A percentile compares a stretch with the other conserved stretches of the same genome.
Conservation (phyloP, 2,888 invertebrate genomes). For the Tholera decimalis region DNA sequence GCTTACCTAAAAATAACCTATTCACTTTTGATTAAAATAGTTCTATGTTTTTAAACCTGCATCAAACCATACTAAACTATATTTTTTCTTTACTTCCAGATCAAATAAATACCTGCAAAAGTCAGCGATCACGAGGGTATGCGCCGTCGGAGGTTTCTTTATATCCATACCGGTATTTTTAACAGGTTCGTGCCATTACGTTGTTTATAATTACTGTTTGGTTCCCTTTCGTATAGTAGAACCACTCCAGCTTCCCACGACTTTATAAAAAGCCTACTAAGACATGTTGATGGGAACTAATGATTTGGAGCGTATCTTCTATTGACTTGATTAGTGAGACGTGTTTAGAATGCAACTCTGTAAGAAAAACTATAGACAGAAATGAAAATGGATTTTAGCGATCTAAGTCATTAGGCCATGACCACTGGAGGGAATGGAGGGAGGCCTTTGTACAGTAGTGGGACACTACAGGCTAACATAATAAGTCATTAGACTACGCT, state of each 20-base stretch:
- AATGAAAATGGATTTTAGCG: too few relatives aligned
- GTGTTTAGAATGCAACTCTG: not conserved
- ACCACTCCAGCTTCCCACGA: slow-evolving; percentile 40
- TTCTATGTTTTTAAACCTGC: not conserved
- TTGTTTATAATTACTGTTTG: slow-evolving; percentile 30
- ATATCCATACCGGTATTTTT: slow-evolving; percentile 98
- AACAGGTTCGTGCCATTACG: slow-evolving; percentile 92
- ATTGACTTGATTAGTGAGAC: slow-evolving; percentile 7
- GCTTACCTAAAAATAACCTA: too few relatives aligned
- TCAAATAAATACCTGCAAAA: slow-evolving; percentile 98
- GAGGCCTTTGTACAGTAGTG: too few relatives aligned
- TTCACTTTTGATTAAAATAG: too few relatives aligned
- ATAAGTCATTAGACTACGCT: too few relatives aligned
- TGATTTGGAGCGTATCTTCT: slow-evolving; percentile 3
- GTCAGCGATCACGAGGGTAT: slow-evolving; percentile 97
- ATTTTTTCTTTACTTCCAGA: slow-evolving; percentile 90
- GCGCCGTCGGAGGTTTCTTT: slow-evolving; percentile 98
- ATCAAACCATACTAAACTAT: not conserved
- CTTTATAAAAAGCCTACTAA: slow-evolving; percentile 22
- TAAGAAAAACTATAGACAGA: not conserved
- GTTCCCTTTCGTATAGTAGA: slow-evolving; percentile 15
- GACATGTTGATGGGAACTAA: slow-evolving; percentile 16
- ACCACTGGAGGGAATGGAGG: too few relatives aligned
- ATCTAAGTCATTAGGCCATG: too few relatives aligned
- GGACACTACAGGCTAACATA: too few relatives aligned